Percentiles rank a stretch among this genome's conserved stretches.
phyloP scores from a whole-genome alignment of 2,113 vertebrate genomes.

The Muntiacus muntjak region DNA sequence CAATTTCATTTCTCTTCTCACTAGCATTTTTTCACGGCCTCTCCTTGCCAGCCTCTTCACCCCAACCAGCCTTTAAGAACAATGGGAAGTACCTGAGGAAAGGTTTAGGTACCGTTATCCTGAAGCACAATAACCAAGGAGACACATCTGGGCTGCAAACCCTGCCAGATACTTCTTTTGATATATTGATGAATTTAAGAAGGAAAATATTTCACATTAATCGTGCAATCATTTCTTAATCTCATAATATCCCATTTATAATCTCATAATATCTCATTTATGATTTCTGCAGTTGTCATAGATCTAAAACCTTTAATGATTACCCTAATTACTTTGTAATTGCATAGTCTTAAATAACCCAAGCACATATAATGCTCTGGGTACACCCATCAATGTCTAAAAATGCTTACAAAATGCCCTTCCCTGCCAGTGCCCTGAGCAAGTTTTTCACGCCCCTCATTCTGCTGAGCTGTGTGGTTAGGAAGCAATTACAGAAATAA shows the following conservation, averaged over 20 bases:
- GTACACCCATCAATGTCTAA: slow-evolving; percentile 18
- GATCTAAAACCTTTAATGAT: background rate
- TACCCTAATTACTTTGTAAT: slow-evolving; percentile 53
- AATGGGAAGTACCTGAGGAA: background rate
- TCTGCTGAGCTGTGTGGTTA: background rate
- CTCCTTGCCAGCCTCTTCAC: background rate
- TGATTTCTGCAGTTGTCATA: slow-evolving; percentile 37
- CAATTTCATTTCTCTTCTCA: background rate
- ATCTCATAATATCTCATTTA: slow-evolving; percentile 20
- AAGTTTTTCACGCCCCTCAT: slow-evolving; percentile 4
- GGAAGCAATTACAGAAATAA: slow-evolving; percentile 62
- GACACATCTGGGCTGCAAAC: background rate
- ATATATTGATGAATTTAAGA: slow-evolving; percentile 5
- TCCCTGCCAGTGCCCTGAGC: background rate
- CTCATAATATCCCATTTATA: background rate
- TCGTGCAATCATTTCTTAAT: background rate
- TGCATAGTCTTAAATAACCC: slow-evolving; percentile 56
- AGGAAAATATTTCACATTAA: background rate
- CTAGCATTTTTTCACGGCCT: background rate
- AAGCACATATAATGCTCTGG: background rate
- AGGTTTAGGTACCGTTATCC: background rate
- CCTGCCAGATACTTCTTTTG: slow-evolving; percentile 28
- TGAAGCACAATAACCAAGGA: background rate
- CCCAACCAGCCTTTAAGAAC: background rate
- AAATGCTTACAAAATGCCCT: slow-evolving; percentile 3